Evolutionary conservation across 2,113 vertebrate genomes (phyloP).

Genomic region (Epinephelus moara): DNA sequence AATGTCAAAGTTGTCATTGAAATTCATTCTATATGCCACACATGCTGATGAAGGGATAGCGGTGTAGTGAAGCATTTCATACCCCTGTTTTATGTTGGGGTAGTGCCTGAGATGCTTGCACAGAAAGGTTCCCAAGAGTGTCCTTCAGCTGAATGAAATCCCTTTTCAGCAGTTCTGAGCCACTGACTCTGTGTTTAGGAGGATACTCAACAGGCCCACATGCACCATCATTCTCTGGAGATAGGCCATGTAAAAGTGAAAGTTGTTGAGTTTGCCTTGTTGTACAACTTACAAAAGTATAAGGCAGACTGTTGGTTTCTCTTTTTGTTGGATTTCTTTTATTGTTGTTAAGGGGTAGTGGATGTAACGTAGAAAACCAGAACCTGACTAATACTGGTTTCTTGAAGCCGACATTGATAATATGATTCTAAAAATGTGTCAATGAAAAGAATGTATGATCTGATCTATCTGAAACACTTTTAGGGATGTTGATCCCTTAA

Average conservation of each 20-base stretch:
- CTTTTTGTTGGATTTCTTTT: neutral
- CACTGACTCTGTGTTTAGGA: slow-evolving; percentile 67
- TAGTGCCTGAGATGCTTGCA: slow-evolving; percentile 52
- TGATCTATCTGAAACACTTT: neutral
- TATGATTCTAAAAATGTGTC: neutral
- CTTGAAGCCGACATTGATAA: neutral
- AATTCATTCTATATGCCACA: slow-evolving; percentile 73
- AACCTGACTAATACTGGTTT: neutral
- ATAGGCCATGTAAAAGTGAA: slow-evolving; percentile 29
- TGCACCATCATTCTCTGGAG: slow-evolving; percentile 47
- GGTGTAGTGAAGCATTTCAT: slow-evolving; percentile 63
- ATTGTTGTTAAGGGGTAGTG: neutral
- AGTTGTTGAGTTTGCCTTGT: slow-evolving; percentile 28
- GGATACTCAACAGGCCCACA: slow-evolving; percentile 53
- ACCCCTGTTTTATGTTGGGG: slow-evolving; percentile 66
- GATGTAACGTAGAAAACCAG: neutral
- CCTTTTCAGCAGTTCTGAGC: slow-evolving; percentile 74
- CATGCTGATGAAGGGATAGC: slow-evolving; percentile 75
- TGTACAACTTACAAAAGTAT: neutral
- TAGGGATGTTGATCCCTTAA: neutral
- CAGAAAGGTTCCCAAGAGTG: slow-evolving; percentile 69
- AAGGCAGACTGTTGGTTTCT: neutral
- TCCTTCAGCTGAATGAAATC: slow-evolving; percentile 71
- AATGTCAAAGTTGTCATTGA: slow-evolving; percentile 79
- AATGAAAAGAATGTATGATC: neutral